Evolutionary conservation across 2,888 invertebrate species (phyloP), one percentile per base, ranked within the genome.

Genomic region (Rotaria sp.): DNA sequence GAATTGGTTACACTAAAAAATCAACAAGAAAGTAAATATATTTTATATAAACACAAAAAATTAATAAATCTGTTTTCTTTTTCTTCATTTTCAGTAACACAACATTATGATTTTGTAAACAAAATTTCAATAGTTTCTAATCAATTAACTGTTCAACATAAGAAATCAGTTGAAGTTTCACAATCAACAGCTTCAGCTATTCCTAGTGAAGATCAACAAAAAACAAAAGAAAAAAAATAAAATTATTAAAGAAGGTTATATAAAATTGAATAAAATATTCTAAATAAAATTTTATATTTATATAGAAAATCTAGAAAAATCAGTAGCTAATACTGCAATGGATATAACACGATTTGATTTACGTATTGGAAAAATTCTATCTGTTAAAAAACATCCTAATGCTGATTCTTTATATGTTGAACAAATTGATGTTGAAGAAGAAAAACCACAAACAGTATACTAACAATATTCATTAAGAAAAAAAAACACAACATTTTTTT

Each of bases 391-490:
- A 88, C 93, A 93, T 88, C 93, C 93, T 0, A 93, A 93, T 89
- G 93, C 93, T 8, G 93, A 93, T 89, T 89, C 92, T 18, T 90
- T 93, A 26, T 93, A 93, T 89, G 92, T 94, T 50, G 93, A 93
- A 89, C 91, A 92, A 88, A 92, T 93, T 87, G 93, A 93, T 88
- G 88, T 93, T 13, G 93, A 93, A 11, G 93, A 93, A 89, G 92
- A 90, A 5, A 90, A 92, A 84, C 52, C 59, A 88, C 88, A 48
- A 88, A 91, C 93, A 38, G 92, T 94, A 67, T 55, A 52, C 0
- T 52, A n/a, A n/a, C n/a, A n/a, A n/a, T 21, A 24, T 52, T 24
- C 24, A 8, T n/a, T n/a, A n/a, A n/a, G n/a, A 52, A 52, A 52
- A 8, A 15, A 15, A 15, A 52, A 8, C n/a, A n/a, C n/a, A 0